Base-by-base conservation (phyloP, 1,140 invertebrate species). In the Papilio aristodemus region DNA sequence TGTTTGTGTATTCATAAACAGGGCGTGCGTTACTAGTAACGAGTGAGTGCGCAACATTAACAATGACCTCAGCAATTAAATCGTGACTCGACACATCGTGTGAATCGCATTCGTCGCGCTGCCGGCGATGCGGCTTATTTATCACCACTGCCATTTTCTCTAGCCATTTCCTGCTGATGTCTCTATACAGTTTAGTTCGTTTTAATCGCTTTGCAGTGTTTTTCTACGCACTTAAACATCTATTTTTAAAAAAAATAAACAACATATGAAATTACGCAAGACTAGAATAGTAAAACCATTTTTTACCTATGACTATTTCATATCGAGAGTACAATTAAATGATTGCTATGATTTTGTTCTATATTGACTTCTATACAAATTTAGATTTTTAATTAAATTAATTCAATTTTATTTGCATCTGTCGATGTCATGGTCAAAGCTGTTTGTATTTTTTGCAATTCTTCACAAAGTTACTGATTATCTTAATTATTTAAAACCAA, bases 21-120 rank as follows among this genome's bases (percentile, higher is more conserved):
- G 37, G 19, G 62, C 62, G 62, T 67, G 43, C 39, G 32, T 62
- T 36, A 43, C 54, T 17, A n/a, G 13, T 43, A 50, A 54, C 46
- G 19, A 38, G 39, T 25, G 32, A 63, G 54, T 58, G 19, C 32
- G 46, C 36, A 64, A 54, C 60, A 67, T 50, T 71, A 68, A 54
- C 59, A 71, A 71, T 75, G 70, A 68, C 43, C 46, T 74, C 69
- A 74, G 36, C 59, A 70, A 68, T 75, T 70, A 59, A 62, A 57
- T 70, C 67, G 59, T 66, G 68, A 73, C 32, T 66, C 32, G 68
- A 54, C 36, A 60, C 43, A 54, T 67, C 63, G 32, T 50, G 62
- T 60, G 38, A 62, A 71, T 67, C 58, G 19, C 32, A 67, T 58
- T 25, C 19, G 27, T 25, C 37, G 38, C 10, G 62, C 62, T 41